A percentile compares a stretch with the other conserved stretches of the same genome.
Conservation (phyloP, 2,888 invertebrate genomes). For the Gymnoscelis rufifasciata region DNA sequence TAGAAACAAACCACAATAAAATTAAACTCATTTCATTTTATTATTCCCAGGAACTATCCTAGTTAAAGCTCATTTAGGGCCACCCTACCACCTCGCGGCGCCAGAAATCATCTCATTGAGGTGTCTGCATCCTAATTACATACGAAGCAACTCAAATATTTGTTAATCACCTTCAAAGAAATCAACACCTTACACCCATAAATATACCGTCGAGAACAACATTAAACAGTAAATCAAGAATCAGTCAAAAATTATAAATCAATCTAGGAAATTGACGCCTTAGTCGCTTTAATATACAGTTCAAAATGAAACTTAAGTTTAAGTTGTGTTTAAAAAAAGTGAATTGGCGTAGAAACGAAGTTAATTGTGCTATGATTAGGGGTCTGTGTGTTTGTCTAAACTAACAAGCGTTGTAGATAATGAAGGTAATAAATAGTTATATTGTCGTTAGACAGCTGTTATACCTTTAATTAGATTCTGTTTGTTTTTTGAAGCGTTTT, state of each 20-base stretch:
- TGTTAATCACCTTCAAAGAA: slow-evolving; percentile 32
- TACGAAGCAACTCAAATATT: slow-evolving; percentile 63
- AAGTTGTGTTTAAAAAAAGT: slow-evolving; percentile 31
- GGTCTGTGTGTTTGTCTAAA: slow-evolving; percentile 54
- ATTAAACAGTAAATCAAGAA: slow-evolving; percentile 4
- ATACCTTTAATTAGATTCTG: slow-evolving; percentile 37
- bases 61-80: slow-evolving; percentile 32
- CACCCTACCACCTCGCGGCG: slow-evolving; percentile 60
- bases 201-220: neutral
- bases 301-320: slow-evolving; percentile 12
- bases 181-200: slow-evolving; percentile 5
- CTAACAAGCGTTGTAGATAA: slow-evolving; percentile 71
- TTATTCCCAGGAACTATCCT: slow-evolving; percentile 21
- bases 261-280: slow-evolving; percentile 2
- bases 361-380: slow-evolving; percentile 76
- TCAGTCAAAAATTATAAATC: neutral
- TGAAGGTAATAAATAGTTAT: slow-evolving; percentile 73
- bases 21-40: slow-evolving; percentile 3
- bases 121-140: slow-evolving; percentile 76
- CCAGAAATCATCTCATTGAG: slow-evolving; percentile 66
- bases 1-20: neutral
- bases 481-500: slow-evolving; percentile 50
- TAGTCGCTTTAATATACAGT: neutral
- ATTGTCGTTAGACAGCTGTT: slow-evolving; percentile 70
- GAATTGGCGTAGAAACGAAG: slow-evolving; percentile 76